Conservation (phyloP, 2,888 invertebrate species). For the Lysandra coridon region DNA sequence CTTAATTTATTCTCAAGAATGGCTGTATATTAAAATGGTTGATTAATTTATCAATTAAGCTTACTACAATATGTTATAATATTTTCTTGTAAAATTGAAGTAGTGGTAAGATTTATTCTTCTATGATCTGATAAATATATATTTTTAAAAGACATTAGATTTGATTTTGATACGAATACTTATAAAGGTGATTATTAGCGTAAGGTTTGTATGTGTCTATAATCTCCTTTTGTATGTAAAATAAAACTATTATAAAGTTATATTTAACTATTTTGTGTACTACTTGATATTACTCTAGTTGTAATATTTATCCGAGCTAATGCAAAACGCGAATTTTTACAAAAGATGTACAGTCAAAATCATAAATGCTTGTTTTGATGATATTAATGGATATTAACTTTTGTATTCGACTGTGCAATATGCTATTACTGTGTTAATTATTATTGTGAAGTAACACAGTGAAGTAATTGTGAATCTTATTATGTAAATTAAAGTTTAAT, state of each 20-base stretch:
- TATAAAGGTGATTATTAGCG: neutral
- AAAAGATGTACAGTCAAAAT: neutral
- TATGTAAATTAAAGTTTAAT: neutral
- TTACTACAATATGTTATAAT: neutral
- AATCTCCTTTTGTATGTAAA: neutral
- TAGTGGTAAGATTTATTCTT: neutral
- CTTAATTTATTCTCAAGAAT: neutral
- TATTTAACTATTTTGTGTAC: constrained; percentile 4
- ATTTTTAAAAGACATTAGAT: constrained; percentile 10
- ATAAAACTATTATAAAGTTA: neutral
- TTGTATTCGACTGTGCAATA: neutral
- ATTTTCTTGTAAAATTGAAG: neutral
- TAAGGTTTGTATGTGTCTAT: neutral
- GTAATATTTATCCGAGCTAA: neutral
- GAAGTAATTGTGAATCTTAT: neutral
- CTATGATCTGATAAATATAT: neutral
- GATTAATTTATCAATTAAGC: neutral
- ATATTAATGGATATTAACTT: neutral
- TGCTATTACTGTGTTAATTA: neutral
- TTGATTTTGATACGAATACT: neutral
- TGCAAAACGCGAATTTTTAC: neutral
- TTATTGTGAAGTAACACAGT: no score
- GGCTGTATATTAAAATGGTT: neutral
- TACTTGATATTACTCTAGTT: neutral
- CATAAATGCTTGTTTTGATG: neutral